Evolutionary conservation across 2,113 vertebrate genomes (phyloP), one percentile per base, ranked within the genome.

Genomic region (Meleagris gallopavo): DNA sequence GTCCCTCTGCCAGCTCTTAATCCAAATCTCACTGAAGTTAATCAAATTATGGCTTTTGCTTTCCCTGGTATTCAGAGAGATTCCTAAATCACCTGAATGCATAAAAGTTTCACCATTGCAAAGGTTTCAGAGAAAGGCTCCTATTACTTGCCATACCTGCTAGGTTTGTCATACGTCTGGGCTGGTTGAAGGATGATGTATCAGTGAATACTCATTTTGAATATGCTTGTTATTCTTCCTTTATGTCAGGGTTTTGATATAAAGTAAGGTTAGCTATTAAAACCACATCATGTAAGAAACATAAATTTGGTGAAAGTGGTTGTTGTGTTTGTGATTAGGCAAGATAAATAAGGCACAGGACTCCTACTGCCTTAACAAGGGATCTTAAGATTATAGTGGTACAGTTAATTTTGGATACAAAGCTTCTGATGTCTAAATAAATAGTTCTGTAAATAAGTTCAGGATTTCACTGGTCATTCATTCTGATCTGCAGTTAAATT

Each of bases 401-500:
- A 87, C 1, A 0, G 77, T 73, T 96, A 82, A 89, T 95, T 93
- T 79, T 85, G 75, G 84, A 79, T 76, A 54, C 50, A 11, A 6
- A 32, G 34, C 67, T 84, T 88, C 84, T 91, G 74, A 66, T 57
- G 40, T 55, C 21, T 83, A 71, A 91, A 89, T 66, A 94, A 87
- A 87, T 83, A 92, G 69, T 78, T 90, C 29, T 21, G 67, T 89
- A 89, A 96, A 82, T 82, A 90, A 72, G 21, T 69, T 32, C 38
- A 83, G 69, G 80, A 92, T 86, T 91, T 90, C 73, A 92, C 89
- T 87, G 92, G 46, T 75, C 66, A 75, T 55, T 94, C 77, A 45
- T 87, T 90, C 74, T 66, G 89, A 52, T 84, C 62, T 6, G 11
- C 40, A 74, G 25, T 64, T 79, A 62, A 34, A 32, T 70, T 84